Conservation (phyloP, 1,140 invertebrate species). For the Drosophila bifasciata region DNA sequence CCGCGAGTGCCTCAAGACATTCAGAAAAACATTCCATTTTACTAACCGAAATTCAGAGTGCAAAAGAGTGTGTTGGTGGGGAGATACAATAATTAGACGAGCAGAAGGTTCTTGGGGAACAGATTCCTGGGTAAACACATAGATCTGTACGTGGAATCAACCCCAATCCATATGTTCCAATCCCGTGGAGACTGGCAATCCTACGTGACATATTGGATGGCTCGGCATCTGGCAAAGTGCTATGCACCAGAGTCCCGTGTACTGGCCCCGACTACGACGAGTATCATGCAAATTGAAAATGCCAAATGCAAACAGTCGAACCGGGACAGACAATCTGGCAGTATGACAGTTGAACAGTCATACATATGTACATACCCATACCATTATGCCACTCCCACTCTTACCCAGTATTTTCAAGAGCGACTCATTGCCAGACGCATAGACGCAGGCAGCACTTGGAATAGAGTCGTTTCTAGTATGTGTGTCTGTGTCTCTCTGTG, state of each 20-base stretch:
- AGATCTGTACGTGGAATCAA: constrained; percentile 50
- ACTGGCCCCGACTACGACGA: constrained; percentile 50
- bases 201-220: constrained; percentile 56
- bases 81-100: constrained; percentile 33
- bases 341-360: constrained; percentile 32
- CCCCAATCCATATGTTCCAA: constrained; percentile 37
- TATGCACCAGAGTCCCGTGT: constrained; percentile 16
- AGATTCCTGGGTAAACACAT: constrained; percentile 49
- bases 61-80: background rate
- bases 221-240: constrained; percentile 43
- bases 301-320: constrained; percentile 78
- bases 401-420: background rate
- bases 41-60: constrained; percentile 52
- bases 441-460: constrained; percentile 1
- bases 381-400: background rate
- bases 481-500: constrained; percentile 24
- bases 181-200: constrained; percentile 7
- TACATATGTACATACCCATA: constrained; percentile 23
- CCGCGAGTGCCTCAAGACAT: constrained; percentile 19
- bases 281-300: constrained; percentile 81
- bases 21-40: constrained; percentile 63
- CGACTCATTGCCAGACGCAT: constrained; percentile 21
- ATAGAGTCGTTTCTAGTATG: constrained; percentile 22
- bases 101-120: constrained; percentile 34
- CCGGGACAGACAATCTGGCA: constrained; percentile 21